phyloP scores from a whole-genome alignment of 2,113 vertebrate genomes.

The Solenodon paradoxus region DNA sequence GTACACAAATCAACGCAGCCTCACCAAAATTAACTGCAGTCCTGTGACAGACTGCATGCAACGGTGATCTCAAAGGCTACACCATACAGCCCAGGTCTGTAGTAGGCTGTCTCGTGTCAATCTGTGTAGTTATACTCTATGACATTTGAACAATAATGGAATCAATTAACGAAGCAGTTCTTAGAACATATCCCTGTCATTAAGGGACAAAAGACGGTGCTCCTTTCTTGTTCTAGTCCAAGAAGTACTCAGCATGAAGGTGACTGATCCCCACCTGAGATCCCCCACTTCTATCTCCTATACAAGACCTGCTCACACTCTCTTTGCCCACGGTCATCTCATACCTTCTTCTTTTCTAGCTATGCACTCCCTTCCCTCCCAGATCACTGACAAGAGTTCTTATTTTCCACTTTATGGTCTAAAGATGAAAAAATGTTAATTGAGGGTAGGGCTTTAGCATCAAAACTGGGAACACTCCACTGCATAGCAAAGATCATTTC shows the following conservation, averaged over 20 bases:
- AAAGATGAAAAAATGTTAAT: conserved; percentile 50
- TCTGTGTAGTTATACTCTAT: neutral
- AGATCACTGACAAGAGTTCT: neutral
- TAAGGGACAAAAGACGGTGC: neutral
- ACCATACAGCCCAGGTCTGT: neutral
- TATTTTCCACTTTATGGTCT: conserved; percentile 18
- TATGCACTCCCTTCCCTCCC: neutral
- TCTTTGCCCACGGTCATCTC: neutral
- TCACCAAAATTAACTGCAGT: neutral
- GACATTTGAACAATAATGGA: neutral
- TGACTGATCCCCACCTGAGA: neutral
- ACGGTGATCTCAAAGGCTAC: neutral
- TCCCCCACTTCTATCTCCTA: neutral
- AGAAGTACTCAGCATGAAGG: neutral
- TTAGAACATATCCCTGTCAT: neutral
- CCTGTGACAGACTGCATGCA: neutral
- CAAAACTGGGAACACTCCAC: conserved; percentile 45
- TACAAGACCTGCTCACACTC: fast-evolving
- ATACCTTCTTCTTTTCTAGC: neutral
- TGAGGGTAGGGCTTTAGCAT: conserved; percentile 33
- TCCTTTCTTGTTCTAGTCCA: neutral
- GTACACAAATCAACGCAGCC: neutral
- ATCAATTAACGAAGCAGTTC: neutral
- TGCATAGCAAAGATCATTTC: conserved; percentile 45
- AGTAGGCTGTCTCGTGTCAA: neutral